phyloP scores from a whole-genome alignment of 2,888 invertebrate genomes.

The Meteorus cinctellus region DNA sequence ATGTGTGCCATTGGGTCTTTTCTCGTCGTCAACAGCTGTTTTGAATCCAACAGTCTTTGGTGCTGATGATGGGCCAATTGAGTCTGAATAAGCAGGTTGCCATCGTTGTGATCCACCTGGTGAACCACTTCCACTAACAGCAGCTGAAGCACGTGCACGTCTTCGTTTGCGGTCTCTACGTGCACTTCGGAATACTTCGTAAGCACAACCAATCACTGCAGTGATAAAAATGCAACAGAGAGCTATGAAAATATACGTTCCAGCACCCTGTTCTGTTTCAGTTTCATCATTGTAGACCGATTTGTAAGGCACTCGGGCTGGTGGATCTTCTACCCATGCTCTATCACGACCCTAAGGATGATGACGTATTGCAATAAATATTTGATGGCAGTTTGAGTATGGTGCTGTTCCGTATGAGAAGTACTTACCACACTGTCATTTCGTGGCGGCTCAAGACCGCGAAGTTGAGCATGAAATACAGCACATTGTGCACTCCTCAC shows the following conservation, averaged over 20 bases:
- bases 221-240: slow-evolving; percentile 84
- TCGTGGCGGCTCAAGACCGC: slow-evolving; percentile 68
- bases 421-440: slow-evolving; percentile 74
- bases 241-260: slow-evolving; percentile 86
- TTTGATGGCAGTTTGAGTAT: neutral
- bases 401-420: neutral
- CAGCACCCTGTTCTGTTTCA: slow-evolving; percentile 85
- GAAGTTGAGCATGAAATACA: slow-evolving; percentile 76
- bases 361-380: neutral
- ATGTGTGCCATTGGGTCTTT: slow-evolving; percentile 71
- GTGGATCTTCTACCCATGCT: slow-evolving; percentile 90
- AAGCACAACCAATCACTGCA: slow-evolving; percentile 80
- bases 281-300: slow-evolving; percentile 84
- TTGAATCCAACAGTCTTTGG: slow-evolving; percentile 68
- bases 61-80: slow-evolving; percentile 54
- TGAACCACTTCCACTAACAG: slow-evolving; percentile 40
- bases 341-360: slow-evolving; percentile 81
- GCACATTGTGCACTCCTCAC: slow-evolving; percentile 91
- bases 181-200: slow-evolving; percentile 77
- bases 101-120: slow-evolving; percentile 62
- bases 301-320: slow-evolving; percentile 83
- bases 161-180: slow-evolving; percentile 66
- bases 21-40: slow-evolving; percentile 63
- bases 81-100: slow-evolving; percentile 65
- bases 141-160: slow-evolving; percentile 50